Evolutionary conservation across 2,888 invertebrate species (phyloP), one percentile per base, ranked within the genome.

Genomic region (Melanargia galathea): DNA sequence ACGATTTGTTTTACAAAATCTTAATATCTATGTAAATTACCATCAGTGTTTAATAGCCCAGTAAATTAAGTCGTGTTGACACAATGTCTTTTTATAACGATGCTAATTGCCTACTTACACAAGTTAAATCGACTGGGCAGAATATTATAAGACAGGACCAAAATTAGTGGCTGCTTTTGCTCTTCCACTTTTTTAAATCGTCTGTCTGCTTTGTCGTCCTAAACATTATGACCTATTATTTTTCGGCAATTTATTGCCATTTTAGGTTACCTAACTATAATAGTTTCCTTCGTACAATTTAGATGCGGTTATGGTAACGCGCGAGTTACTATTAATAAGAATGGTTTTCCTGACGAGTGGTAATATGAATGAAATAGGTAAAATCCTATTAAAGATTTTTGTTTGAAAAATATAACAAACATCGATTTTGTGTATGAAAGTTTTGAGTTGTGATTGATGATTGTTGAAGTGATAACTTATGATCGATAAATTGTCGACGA

Each of bases 31-130:
- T 16, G 16, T 46, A 49, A 49, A 30, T 46, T 46, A 46, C 22
- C 16, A 24, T 46, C 24, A 24, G 46, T 22, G 49, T 26, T 26
- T 16, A 52, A 52, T 20, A 20, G 6, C 52, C 52, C 20, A 18
- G 52, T 52, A 52, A 52, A 52, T 52, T 52, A 52, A 52, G 52
- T 52, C 18, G 35, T 52, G 52, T 52, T 52, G 52, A 33, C 52
- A 35, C 13, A 35, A 52, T 52, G 33, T 52, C 33, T 52, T 52
- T 52, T 52, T 13, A 35, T 33, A 35, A 35, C 30, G 52, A 52
- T 52, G 18, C 52, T 51, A 51, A 51, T 18, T 26, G 18, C 33
- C 52, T 33, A 52, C 20, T 52, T 52, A 52, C 18, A 35, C 11
- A 30, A 52, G 35, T 35, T 52, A 35, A 52, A 52, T 52, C 11